A percentile compares a stretch with the other conserved stretches of the same genome.
Evolutionary conservation across 2,797 vertebrate genomes (phyloP).

Genomic region (Anableps anableps): DNA sequence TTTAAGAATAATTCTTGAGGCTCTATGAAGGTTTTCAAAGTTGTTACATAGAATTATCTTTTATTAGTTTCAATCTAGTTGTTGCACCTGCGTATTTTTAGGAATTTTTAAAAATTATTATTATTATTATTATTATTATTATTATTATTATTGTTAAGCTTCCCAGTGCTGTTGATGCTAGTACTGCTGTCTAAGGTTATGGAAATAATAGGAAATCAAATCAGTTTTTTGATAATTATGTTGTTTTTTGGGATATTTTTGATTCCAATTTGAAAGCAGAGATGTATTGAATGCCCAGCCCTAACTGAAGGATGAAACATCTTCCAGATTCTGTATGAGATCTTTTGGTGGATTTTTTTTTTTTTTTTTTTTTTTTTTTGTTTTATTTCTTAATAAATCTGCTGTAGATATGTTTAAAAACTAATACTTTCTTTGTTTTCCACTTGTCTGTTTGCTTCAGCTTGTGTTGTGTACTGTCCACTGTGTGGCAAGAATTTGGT

Average conservation of each 20-base stretch:
- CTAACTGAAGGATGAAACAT: too few species aligned
- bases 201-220: neutral
- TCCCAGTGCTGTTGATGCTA: neutral
- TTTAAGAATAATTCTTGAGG: neutral
- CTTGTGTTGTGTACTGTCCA: neutral
- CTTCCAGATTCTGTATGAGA: too few species aligned
- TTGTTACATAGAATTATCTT: neutral
- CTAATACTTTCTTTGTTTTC: neutral
- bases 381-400: too few species aligned
- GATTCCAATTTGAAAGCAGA: too few species aligned
- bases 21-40: neutral
- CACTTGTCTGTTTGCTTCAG: neutral
- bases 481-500: neutral
- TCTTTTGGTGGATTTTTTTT: too few species aligned
- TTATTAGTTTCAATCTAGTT: neutral
- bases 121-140: neutral
- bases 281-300: too few species aligned
- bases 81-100: neutral
- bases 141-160: neutral
- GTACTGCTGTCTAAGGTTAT: neutral
- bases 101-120: neutral
- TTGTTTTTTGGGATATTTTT: neutral
- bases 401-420: too few species aligned
- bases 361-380: too few species aligned
- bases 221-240: neutral